These are phyloP conservation scores for Ophion costatus DNA, from an alignment of 2,888 invertebrate genomes.

Conservation along the genomic window DNA sequence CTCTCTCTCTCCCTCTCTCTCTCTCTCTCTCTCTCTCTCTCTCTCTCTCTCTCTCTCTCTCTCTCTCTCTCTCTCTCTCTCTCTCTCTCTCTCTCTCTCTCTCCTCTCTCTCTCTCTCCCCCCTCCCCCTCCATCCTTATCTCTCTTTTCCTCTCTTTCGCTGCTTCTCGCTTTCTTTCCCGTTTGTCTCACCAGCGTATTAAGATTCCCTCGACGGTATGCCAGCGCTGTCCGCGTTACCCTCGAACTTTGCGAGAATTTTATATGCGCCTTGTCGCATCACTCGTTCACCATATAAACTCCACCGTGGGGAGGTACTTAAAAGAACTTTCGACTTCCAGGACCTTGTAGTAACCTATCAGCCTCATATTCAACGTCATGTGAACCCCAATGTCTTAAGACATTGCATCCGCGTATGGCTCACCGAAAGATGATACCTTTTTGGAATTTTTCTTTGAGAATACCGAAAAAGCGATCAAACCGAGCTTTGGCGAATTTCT, in stretches of 20 bases:
- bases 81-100: neutral
- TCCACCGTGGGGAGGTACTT: neutral
- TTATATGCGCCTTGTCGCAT: constrained; percentile 41
- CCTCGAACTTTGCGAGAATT: constrained; percentile 43
- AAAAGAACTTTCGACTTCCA: neutral
- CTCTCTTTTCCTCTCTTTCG: neutral
- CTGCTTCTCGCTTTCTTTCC: neutral
- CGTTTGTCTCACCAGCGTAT: constrained; percentile 17
- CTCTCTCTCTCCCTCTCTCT: neutral
- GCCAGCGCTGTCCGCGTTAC: neutral
- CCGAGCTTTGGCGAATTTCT: neutral
- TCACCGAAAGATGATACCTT: too few species aligned
- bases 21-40: neutral
- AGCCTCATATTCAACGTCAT: neutral
- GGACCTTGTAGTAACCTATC: neutral
- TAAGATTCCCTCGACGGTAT: constrained; percentile 30
- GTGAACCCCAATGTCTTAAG: neutral
- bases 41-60: neutral
- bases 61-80: neutral
- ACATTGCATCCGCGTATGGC: too few species aligned
- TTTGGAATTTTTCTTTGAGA: too few species aligned
- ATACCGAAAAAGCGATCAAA: neutral
- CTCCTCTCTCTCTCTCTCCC: neutral
- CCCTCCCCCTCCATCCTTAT: too few species aligned
- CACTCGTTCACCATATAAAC: constrained; percentile 11